phyloP scores from a whole-genome alignment of 2,888 invertebrate species.

The Caenorhabditis zanzibari region DNA sequence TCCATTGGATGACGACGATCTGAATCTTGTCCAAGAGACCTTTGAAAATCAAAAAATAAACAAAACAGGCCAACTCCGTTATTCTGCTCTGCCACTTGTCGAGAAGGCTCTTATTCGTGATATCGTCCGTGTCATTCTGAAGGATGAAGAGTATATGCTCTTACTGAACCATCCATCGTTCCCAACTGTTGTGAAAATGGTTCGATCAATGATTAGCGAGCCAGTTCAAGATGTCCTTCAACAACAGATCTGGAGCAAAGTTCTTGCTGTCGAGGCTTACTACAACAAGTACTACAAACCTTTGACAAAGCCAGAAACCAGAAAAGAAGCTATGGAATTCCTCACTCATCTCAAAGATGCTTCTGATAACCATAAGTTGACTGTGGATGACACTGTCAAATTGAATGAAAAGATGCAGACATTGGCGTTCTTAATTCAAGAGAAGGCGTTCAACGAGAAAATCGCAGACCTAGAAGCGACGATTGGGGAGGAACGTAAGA shows the following conservation, averaged over 20 bases:
- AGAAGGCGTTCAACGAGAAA: conserved; percentile 5
- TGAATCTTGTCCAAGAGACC: conserved; percentile 22
- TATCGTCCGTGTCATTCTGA: conserved; percentile 9
- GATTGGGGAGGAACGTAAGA: not conserved
- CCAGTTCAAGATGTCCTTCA: conserved; percentile 40
- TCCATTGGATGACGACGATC: conserved; percentile 19
- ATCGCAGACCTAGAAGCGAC: conserved; percentile 1
- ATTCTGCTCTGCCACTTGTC: conserved; percentile 2
- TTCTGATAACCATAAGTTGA: not conserved
- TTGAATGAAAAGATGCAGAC: conserved; percentile 22
- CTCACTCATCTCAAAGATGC: conserved; percentile 21
- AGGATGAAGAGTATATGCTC: conserved; percentile 41
- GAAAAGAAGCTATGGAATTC: conserved; percentile 6
- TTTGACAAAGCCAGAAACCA: conserved; percentile 19
- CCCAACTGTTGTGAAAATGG: conserved; percentile 18
- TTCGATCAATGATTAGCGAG: conserved; percentile 21
- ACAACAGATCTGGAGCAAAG: conserved; percentile 28
- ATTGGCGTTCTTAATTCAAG: conserved; percentile 21
- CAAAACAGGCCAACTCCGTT: conserved; percentile 35
- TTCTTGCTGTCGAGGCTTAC: conserved; percentile 16
- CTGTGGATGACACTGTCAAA: conserved; percentile 28
- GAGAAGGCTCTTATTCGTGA: conserved; percentile 21
- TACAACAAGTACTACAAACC: conserved; percentile 32
- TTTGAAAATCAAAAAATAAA: conserved; percentile 13
- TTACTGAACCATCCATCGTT: conserved; percentile 33